Base-by-base conservation (phyloP, 2,113 vertebrate species). In the Buteo buteo region DNA sequence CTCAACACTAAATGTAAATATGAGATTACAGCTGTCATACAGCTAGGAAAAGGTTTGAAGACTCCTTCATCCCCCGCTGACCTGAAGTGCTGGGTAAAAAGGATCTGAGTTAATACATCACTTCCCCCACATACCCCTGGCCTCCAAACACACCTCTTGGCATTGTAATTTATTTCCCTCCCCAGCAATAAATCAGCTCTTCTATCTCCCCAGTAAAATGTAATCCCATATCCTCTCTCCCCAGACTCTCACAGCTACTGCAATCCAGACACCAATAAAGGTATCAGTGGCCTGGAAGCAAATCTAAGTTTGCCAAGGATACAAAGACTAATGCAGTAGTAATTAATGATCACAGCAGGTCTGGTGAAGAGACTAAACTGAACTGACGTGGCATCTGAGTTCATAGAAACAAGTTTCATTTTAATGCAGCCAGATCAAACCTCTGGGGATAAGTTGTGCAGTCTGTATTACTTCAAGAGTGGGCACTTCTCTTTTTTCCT, bases 381-480 rank as follows among this genome's bases (percentile, higher is more conserved):
- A 87, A 87, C 36, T 87, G 86, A 89, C 15, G 1, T 0, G 5
- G 81, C 87, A 97, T 82, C 29, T 5, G 45, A 77, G 62, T 73
- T 86, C n/a, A 73, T 8, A 91, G 83, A 93, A 94, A 79, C 24
- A 91, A 77, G 84, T 80, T 88, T 95, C 42, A 54, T 85, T 91
- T 82, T 90, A 92, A 79, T 13, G 12, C 18, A 94, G 78, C 7
- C 52, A 66, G 57, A 89, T 45, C 52, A 96, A 85, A 85, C 45
- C 62, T 80, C 54, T 24, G 28, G 74, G 65, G 42, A 79, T 71
- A 70, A 95, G 85, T 38, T 69, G 58, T 78, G n/a, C 36, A 40
- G 67, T 38, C 42, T 49, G 13, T 54, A 81, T 79, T 76, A 78
- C 50, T 81, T 84, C 86, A 91, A 82, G 80, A 81, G 19, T 28